A percentile compares a stretch with the other conserved stretches of the same genome.
These are phyloP conservation scores for Lethrus apterus DNA, from an alignment of 1,140 invertebrate species.

Conservation along the genomic window DNA sequence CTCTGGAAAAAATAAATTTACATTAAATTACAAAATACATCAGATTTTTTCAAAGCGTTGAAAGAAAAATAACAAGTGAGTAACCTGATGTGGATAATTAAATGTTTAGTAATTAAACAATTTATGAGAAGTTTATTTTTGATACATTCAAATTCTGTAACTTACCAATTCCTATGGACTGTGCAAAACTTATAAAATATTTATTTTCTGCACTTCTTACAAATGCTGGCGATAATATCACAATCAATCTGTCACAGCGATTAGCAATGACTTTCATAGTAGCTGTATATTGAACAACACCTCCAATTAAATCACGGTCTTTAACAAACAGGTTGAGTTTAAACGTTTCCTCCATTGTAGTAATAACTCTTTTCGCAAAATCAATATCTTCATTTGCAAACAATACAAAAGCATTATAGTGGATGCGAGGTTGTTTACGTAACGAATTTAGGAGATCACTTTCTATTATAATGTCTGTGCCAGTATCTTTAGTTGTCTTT, in stretches of 20 bases:
- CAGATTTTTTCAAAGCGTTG: neutral
- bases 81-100: neutral
- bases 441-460: conserved; percentile 47
- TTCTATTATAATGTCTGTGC: conserved; percentile 33
- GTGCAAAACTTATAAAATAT: conserved; percentile 65
- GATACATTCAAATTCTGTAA: conserved; percentile 16
- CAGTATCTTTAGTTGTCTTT: conserved; percentile 7
- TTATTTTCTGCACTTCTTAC: conserved; percentile 58
- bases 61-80: neutral
- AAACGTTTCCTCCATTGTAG: conserved; percentile 53
- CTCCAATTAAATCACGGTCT: conserved; percentile 58
- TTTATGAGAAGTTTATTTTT: neutral
- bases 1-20: conserved; percentile 42
- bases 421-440: conserved; percentile 46
- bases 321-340: conserved; percentile 59
- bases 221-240: conserved; percentile 65
- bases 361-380: conserved; percentile 54
- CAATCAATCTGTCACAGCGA: conserved; percentile 62
- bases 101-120: neutral
- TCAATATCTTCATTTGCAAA: conserved; percentile 59
- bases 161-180: conserved; percentile 64
- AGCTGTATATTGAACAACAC: conserved; percentile 60
- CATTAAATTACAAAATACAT: neutral
- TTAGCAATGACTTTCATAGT: conserved; percentile 65
- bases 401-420: conserved; percentile 65